Evolutionary conservation across 2,113 vertebrate genomes (phyloP).

Genomic region (Alectura lathami): DNA sequence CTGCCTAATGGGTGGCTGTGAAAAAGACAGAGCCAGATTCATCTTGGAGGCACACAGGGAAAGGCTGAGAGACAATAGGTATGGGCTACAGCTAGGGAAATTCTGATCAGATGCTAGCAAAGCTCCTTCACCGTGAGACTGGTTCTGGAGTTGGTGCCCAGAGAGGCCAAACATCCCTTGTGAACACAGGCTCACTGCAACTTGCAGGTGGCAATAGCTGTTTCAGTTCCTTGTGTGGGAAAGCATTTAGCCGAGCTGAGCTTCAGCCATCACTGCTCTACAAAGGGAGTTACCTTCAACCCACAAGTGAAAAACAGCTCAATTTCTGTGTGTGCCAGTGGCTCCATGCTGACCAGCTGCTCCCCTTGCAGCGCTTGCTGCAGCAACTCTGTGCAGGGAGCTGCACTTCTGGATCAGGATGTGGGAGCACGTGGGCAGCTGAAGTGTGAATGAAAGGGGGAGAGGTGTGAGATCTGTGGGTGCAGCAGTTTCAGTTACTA

Average conservation of each 20-base stretch:
- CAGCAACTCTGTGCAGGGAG: neutral
- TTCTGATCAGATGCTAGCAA: neutral
- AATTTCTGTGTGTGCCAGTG: neutral
- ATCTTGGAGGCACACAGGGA: neutral
- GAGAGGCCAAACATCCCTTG: neutral
- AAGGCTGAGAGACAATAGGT: neutral
- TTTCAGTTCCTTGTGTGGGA: neutral
- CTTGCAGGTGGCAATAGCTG: neutral
- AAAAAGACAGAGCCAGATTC: neutral
- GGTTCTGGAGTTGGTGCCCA: neutral
- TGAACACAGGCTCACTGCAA: neutral
- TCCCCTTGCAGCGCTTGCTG: neutral
- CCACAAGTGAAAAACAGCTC: neutral
- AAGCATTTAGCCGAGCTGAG: neutral
- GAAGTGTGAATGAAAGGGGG: neutral
- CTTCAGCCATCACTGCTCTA: neutral
- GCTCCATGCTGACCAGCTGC: neutral
- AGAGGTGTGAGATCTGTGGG: neutral
- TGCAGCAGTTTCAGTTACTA: neutral
- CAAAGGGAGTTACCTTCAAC: neutral
- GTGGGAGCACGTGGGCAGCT: conserved; percentile 9
- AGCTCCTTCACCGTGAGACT: neutral
- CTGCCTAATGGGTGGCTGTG: neutral
- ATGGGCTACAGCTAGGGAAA: neutral
- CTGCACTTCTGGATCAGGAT: neutral